A percentile compares a stretch with the other conserved stretches of the same genome.
phyloP scores from a whole-genome alignment of 2,113 vertebrate species.

The Daubentonia madagascariensis region DNA sequence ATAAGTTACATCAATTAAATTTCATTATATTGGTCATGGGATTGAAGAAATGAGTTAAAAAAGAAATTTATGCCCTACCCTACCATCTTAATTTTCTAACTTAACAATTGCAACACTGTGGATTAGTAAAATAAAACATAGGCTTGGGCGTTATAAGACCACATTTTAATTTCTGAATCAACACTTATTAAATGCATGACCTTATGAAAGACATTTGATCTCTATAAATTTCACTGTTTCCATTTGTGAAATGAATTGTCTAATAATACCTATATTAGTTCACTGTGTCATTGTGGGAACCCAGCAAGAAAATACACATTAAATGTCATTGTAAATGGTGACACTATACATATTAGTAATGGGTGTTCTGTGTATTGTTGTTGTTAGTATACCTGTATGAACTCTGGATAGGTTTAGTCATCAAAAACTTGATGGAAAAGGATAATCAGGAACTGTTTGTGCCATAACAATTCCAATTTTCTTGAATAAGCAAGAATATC shows the following conservation, averaged over 20 bases:
- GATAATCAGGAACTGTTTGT: not conserved
- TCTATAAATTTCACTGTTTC: slow-evolving; percentile 5
- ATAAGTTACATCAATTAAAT: not conserved
- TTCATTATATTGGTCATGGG: not conserved
- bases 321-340: not conserved
- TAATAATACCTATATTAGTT: not conserved
- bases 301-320: not conserved
- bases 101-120: not conserved
- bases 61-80: not conserved
- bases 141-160: not conserved
- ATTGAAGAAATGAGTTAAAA: not conserved
- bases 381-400: not conserved
- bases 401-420: not conserved
- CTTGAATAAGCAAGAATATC: not conserved
- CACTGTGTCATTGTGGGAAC: not conserved
- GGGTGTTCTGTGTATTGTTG: not conserved
- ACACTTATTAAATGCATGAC: not conserved
- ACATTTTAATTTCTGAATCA: not conserved
- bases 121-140: not conserved
- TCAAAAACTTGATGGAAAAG: not conserved
- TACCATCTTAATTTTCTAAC: not conserved
- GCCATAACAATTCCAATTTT: not conserved
- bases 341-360: not conserved
- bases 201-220: not conserved
- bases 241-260: not conserved